Percentiles rank a stretch among this genome's conserved stretches.
phyloP scores from a whole-genome alignment of 2,113 vertebrate species.

The human region GRCh38 chr20:53519501-53520000 shows the following conservation, averaged over 20 bases:
- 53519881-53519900: neutral
- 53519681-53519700: neutral
- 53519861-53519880: neutral
- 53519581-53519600: neutral
- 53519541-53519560: neutral
- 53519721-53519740: too few species aligned
- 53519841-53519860: neutral
- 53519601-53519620: neutral
- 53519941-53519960: neutral
- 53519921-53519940: neutral
- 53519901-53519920: neutral
- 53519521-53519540: neutral
- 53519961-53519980: fast-evolving
- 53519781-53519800: neutral
- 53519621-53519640: neutral
- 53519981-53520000: neutral
- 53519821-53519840: neutral
- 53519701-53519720: fast-evolving
- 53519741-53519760: neutral
- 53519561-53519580: neutral
- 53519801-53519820: neutral
- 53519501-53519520: neutral
- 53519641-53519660: fast-evolving
- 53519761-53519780: neutral
- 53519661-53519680: neutral